Evolutionary conservation across 2,797 vertebrate genomes (phyloP).

Genomic region (Sebastes itinus): DNA sequence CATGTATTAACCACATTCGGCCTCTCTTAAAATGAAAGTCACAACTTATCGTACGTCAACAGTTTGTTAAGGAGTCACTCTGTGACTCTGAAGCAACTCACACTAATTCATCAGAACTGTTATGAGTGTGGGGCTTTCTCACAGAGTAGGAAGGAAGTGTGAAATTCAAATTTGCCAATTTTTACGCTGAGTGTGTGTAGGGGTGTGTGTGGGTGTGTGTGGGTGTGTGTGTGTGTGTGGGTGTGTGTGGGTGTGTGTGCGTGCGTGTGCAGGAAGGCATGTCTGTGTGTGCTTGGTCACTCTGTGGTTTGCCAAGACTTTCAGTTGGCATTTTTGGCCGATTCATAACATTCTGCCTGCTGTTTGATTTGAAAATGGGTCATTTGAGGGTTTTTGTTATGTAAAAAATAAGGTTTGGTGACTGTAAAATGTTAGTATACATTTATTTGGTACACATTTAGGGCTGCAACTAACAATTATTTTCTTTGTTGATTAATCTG

Average conservation of each 20-base stretch:
- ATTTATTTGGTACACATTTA: background rate
- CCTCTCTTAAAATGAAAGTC: background rate
- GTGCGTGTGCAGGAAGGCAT: background rate
- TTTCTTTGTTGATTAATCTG: too few relatives aligned
- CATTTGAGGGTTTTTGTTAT: background rate
- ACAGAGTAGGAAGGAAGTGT: conserved; percentile 46
- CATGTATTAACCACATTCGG: background rate
- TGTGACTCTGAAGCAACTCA: background rate
- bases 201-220: background rate
- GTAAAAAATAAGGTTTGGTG: background rate
- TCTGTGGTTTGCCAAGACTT: background rate
- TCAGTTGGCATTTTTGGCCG: background rate
- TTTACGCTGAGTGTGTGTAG: background rate
- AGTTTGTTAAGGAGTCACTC: conserved; percentile 17
- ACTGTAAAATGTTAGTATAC: background rate
- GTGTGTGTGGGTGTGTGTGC: background rate
- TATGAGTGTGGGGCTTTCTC: background rate
- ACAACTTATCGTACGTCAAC: background rate
- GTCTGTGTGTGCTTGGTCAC: background rate
- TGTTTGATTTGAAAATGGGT: background rate
- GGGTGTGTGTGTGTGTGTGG: background rate
- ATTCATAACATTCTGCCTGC: background rate
- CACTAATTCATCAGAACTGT: background rate
- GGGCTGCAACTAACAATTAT: too few relatives aligned
- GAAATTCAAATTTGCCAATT: conserved; percentile 22